These are phyloP conservation scores for Drosophila bunnanda DNA, from an alignment of 2,888 invertebrate species.

Conservation along the genomic window DNA sequence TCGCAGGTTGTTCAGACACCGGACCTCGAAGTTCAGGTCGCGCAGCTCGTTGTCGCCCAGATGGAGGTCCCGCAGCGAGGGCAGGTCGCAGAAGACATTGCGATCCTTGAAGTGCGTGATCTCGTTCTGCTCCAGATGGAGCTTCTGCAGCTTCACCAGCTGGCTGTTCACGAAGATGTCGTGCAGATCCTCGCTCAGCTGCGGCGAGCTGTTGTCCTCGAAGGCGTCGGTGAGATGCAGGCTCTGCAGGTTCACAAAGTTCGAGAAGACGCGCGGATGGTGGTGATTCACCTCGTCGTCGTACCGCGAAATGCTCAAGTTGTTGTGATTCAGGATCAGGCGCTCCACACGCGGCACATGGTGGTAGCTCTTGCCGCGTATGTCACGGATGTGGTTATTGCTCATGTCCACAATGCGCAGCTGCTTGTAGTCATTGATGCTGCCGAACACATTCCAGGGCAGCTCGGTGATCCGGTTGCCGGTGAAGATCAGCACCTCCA, in stretches of 20 bases:
- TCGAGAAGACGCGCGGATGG: conserved; percentile 89
- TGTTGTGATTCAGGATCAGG: conserved; percentile 90
- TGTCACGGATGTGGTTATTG: conserved; percentile 89
- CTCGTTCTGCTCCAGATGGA: conserved; percentile 91
- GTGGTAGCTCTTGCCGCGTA: conserved; percentile 91
- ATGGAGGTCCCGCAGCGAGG: conserved; percentile 88
- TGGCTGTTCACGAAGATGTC: conserved; percentile 90
- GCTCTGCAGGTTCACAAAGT: conserved; percentile 88
- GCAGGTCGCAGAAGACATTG: conserved; percentile 89
- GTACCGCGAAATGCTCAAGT: conserved; percentile 87
- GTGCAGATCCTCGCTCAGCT: conserved; percentile 88
- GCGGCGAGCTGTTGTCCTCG: conserved; percentile 87
- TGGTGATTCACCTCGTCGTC: conserved; percentile 87
- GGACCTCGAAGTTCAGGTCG: conserved; percentile 88
- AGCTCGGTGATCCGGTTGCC: conserved; percentile 88
- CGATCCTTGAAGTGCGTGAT: conserved; percentile 88
- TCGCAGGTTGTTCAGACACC: conserved; percentile 88
- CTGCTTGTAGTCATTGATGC: conserved; percentile 86
- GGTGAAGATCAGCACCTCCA: conserved; percentile 89
- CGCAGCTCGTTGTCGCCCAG: conserved; percentile 88
- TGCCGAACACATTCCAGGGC: conserved; percentile 90
- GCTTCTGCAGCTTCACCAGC: conserved; percentile 87
- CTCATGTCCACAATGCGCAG: conserved; percentile 90
- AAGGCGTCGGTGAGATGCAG: conserved; percentile 91
- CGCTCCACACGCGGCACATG: conserved; percentile 89